A percentile compares a stretch with the other conserved stretches of the same genome.
These are phyloP conservation scores for Acanthornis magna DNA, from an alignment of 2,797 vertebrate species.

Conservation along the genomic window DNA sequence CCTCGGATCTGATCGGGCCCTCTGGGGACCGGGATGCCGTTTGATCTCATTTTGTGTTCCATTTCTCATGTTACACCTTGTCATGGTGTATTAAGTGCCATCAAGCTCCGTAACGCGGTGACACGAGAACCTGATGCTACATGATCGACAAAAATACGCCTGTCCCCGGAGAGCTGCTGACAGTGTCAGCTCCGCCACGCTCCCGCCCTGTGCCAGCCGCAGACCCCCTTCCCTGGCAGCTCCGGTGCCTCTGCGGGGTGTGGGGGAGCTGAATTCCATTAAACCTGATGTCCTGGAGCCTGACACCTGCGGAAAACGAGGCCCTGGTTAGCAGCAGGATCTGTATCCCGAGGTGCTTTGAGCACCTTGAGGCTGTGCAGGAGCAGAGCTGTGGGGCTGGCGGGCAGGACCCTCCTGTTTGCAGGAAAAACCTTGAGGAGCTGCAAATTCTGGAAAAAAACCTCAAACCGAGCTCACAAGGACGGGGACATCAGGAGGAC, in stretches of 20 bases:
- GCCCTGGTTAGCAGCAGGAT: conserved; percentile 36
- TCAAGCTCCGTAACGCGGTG: conserved; percentile 35
- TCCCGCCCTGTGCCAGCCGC: not conserved
- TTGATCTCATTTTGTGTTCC: conserved; percentile 64
- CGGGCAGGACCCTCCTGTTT: not conserved
- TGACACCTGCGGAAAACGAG: conserved; percentile 59
- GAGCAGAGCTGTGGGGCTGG: not conserved
- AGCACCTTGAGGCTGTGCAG: not conserved
- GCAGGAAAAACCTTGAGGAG: fast-evolving
- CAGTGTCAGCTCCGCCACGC: not conserved
- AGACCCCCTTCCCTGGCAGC: conserved; percentile 6
- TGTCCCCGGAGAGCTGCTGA: conserved; percentile 17
- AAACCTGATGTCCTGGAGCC: conserved; percentile 42
- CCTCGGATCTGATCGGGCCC: conserved; percentile 36
- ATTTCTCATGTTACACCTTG: conserved; percentile 63
- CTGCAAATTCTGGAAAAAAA: not conserved
- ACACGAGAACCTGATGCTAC: conserved; percentile 54
- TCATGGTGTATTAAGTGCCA: conserved; percentile 60
- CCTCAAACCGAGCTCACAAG: fast-evolving
- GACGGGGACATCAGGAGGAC: not conserved
- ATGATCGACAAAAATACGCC: conserved; percentile 22
- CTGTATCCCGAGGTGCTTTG: not conserved
- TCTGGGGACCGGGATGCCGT: conserved; percentile 34
- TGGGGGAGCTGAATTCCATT: not conserved
- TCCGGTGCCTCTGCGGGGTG: not conserved